Percentiles rank a stretch among this genome's conserved stretches.
Conservation (phyloP, 92 coral and sea anemone species). For the Isaurus tuberculatus region DNA sequence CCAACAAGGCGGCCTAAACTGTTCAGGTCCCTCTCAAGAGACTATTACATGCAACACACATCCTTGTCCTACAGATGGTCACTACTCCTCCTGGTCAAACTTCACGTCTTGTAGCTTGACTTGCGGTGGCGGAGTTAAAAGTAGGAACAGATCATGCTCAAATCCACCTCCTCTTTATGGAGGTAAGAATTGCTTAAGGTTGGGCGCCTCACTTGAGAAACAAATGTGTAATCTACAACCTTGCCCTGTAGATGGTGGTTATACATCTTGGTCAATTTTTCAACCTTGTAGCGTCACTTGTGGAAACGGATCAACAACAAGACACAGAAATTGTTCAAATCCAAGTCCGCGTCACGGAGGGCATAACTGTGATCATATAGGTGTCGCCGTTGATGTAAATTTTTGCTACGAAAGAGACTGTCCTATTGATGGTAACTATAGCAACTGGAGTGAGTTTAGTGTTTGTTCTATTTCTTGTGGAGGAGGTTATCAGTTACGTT, state of each 20-base stretch:
- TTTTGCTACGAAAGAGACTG: conserved; percentile 57
- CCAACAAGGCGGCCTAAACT: conserved; percentile 70
- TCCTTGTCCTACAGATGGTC: conserved; percentile 71
- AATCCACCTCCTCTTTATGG: conserved; percentile 68
- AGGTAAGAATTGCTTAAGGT: conserved; percentile 64
- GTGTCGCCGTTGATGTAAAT: conserved; percentile 23
- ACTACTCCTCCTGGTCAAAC: conserved; percentile 69
- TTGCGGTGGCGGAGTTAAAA: conserved; percentile 66
- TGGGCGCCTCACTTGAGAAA: conserved; percentile 53
- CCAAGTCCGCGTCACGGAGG: conserved; percentile 74
- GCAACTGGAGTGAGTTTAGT: conserved; percentile 65
- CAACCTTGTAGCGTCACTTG: conserved; percentile 68
- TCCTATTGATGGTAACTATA: conserved; percentile 75
- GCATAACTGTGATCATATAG: conserved; percentile 51
- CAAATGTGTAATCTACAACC: conserved; percentile 60
- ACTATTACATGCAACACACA: conserved; percentile 52
- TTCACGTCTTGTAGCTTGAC: conserved; percentile 58
- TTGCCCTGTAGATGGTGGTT: conserved; percentile 78
- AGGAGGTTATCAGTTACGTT: conserved; percentile 64
- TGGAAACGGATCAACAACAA: conserved; percentile 63
- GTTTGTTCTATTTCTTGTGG: conserved; percentile 72
- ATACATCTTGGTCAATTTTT: conserved; percentile 70
- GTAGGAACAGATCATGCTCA: conserved; percentile 67
- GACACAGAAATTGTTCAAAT: conserved; percentile 60
- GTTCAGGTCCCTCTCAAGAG: conserved; percentile 51